Evolutionary conservation across 92 coral and sea anemone genomes (phyloP), one percentile per base, ranked within the genome.

Genomic region (Hydrozoanthus gracilis): DNA sequence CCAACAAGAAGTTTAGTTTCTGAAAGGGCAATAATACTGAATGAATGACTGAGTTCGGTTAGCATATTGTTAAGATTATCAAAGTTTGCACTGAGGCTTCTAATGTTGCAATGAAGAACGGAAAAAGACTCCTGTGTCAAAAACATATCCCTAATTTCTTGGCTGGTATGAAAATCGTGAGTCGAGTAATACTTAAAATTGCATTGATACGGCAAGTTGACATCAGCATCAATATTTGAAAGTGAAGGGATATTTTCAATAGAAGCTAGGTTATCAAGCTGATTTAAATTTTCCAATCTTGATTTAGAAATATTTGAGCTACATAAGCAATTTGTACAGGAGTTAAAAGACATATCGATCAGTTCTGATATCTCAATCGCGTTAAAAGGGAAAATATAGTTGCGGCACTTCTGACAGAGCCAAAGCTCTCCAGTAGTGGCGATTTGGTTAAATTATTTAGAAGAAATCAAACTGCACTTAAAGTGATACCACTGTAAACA

Each of bases 161-260:
- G 47, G 71, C 54, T 83, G 67, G 72, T 88, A 55, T 84, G 89
- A 79, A 92, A 92, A 47, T 87, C 90, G 90, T 90, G 89, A n/a
- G 79, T 78, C 76, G 86, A 54, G 76, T 87, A 92, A 71, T 92
- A 90, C 48, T 90, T 85, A 77, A 90, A 78, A 87, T 87, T 88
- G 51, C 86, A 75, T 82, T 90, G 89, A 73, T 86, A 79, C 13
- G 93, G 92, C 62, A 92, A 51, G 45, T 92, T 80, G 8, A 75
- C 48, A 44, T 92, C 93, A 68, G 82, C 87, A 79, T 92, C 95
- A 60, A 91, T 68, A 61, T 67, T 74, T 44, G 95, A 90, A 50
- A 92, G 93, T 54, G 84, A 90, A 18, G 87, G 88, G 70, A 89
- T 87, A 15, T 86, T 89, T 65, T 83, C 83, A 68, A 84, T 51